Conservation (phyloP, 2,113 vertebrate genomes). For the Neolamprologus kungweensis region DNA sequence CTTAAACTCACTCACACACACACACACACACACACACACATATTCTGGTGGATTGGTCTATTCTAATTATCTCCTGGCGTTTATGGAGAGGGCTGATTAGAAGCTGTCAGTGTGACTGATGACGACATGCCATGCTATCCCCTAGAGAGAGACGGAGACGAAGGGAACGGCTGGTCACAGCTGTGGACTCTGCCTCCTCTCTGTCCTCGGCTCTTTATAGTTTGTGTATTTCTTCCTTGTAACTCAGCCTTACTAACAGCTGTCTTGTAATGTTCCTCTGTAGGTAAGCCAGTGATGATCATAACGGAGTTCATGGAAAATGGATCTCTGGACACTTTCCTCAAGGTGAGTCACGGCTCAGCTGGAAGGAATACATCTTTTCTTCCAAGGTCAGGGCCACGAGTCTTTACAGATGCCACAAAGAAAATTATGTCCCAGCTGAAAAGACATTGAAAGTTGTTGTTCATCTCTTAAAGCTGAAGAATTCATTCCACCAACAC, state of each 20-base stretch:
- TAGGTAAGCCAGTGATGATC: conserved; percentile 94
- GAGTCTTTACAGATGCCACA: neutral
- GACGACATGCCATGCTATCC: conserved; percentile 59
- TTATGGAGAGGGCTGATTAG: conserved; percentile 73
- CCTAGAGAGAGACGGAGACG: conserved; percentile 30
- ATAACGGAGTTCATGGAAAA: conserved; percentile 99
- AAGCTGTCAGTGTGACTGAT: conserved; percentile 74
- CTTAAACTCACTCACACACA: neutral
- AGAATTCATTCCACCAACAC: neutral
- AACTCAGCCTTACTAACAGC: conserved; percentile 20
- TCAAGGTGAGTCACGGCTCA: conserved; percentile 79
- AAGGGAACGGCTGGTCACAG: conserved; percentile 42
- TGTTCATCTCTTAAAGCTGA: neutral
- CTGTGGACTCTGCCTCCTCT: conserved; percentile 28
- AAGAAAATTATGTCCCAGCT: neutral
- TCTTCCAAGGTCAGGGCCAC: neutral
- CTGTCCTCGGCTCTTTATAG: conserved; percentile 15
- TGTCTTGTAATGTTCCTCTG: conserved; percentile 15
- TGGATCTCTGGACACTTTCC: conserved; percentile 92
- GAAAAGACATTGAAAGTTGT: neutral
- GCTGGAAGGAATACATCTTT: neutral
- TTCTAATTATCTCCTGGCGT: conserved; percentile 70
- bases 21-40: conserved; percentile 12
- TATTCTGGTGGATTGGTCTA: conserved; percentile 59
- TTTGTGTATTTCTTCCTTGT: conserved; percentile 15